These are phyloP conservation scores for Serripes groenlandicus DNA, from an alignment of 2,888 invertebrate genomes.

Conservation along the genomic window DNA sequence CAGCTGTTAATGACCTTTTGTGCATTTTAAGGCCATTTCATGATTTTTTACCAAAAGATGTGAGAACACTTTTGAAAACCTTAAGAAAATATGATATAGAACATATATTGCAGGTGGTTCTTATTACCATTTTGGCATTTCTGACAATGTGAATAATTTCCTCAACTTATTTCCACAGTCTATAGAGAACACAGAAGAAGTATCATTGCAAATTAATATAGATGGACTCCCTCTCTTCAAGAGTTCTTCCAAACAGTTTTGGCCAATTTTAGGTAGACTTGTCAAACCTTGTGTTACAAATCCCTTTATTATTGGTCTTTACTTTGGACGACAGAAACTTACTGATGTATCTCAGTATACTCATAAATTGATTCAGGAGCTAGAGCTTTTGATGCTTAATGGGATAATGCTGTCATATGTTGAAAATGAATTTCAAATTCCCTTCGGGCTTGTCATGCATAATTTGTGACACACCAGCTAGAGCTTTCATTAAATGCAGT, in stretches of 20 bases:
- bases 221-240: conserved; percentile 50
- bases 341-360: conserved; percentile 41
- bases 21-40: conserved; percentile 22
- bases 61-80: conserved; percentile 44
- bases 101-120: conserved; percentile 37
- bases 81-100: conserved; percentile 21
- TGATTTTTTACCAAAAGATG: conserved; percentile 37
- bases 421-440: conserved; percentile 5
- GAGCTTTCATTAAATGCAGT: conserved; percentile 73
- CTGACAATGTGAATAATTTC: neutral
- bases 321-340: conserved; percentile 48
- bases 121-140: conserved; percentile 54
- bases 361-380: conserved; percentile 53
- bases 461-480: conserved; percentile 80
- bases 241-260: conserved; percentile 36
- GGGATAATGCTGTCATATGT: conserved; percentile 7
- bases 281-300: conserved; percentile 6
- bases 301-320: conserved; percentile 44
- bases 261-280: conserved; percentile 46
- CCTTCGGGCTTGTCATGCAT: conserved; percentile 56
- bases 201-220: conserved; percentile 45
- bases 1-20: conserved; percentile 33
- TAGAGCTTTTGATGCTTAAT: too few relatives aligned
- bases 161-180: neutral
- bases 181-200: neutral